Base-by-base conservation (phyloP, 2,113 vertebrate genomes). In the Pelobates fuscus region DNA sequence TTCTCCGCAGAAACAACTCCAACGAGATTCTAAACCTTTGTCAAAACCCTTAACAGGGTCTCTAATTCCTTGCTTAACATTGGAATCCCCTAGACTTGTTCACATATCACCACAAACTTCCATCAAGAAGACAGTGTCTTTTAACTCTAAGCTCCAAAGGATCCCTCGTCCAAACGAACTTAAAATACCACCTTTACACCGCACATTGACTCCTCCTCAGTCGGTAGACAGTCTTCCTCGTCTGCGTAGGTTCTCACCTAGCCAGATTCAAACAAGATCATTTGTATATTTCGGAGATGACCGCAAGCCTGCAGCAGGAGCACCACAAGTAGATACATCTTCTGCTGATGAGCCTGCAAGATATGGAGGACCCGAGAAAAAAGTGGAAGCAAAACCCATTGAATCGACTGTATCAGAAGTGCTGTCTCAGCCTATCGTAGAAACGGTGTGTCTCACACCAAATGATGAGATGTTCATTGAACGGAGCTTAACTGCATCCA, bases 181-280 rank as follows among this genome's bases (percentile, higher is more conserved):
- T 46, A 98, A 98, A 89, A 90, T 99, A 70, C 88, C 94, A 0
- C 95, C 96, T 46, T 91, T 96, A 79, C 96, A 92, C 76, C 92
- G 97, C 17, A 94, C 98, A 67, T 84, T 99, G 71, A 96, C 91
- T 2, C 92, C 95, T 3, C 97, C 97, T 0, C 90, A 96, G 17
- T 99, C 96, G 58, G 97, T 99, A 11, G 97, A 99, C 77, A 98
- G 96, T 75, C 94, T 99, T 73, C 97, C 96, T 29, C 90, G 95
- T 20, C 79, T 98, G 49, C 90, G 97, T 17, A 90, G 96, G 25
- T 99, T 98, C 86, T 96, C 96, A 0, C 96, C 97, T 20, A 95
- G 94, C 80, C 94, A 98, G 77, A 91, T 94, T 61, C 89, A 95
- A 79, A 92, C 90, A 0, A 91, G 91, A 62, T 90, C 95, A 1